Evolutionary conservation across 2,113 vertebrate genomes (phyloP).

Genomic region (Amazona guildingii): DNA sequence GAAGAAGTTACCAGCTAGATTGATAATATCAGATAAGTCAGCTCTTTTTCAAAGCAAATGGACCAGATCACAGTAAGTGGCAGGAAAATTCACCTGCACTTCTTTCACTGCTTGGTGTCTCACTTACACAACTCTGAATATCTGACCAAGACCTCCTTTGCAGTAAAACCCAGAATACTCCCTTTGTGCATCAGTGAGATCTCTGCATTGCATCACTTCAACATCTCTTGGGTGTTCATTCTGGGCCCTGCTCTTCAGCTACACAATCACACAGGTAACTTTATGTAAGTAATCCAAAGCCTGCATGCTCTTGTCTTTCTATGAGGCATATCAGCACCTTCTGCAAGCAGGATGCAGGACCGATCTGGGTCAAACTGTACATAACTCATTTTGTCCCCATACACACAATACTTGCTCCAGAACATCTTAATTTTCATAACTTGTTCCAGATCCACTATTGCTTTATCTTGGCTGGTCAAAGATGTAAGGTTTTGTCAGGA

Average conservation of each 20-base stretch:
- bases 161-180: not conserved
- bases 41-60: not conserved
- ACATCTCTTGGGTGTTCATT: not conserved
- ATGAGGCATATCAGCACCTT: not conserved
- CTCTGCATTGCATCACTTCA: not conserved
- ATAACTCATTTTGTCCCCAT: not conserved
- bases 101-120: not conserved
- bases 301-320: not conserved
- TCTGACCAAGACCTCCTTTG: not conserved
- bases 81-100: not conserved
- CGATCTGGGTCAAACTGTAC: not conserved
- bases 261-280: not conserved
- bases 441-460: not conserved
- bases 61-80: not conserved
- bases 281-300: not conserved
- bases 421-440: not conserved
- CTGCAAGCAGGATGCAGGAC: not conserved
- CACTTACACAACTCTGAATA: not conserved
- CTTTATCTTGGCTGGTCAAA: not conserved
- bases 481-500: not conserved
- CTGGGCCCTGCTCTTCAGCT: not conserved
- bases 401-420: not conserved
- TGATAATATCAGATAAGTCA: not conserved
- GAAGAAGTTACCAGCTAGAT: not conserved
- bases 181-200: accelerated